Evolutionary conservation across 1,140 invertebrate genomes (phyloP).

Genomic region (Macrobrachium nipponense): DNA sequence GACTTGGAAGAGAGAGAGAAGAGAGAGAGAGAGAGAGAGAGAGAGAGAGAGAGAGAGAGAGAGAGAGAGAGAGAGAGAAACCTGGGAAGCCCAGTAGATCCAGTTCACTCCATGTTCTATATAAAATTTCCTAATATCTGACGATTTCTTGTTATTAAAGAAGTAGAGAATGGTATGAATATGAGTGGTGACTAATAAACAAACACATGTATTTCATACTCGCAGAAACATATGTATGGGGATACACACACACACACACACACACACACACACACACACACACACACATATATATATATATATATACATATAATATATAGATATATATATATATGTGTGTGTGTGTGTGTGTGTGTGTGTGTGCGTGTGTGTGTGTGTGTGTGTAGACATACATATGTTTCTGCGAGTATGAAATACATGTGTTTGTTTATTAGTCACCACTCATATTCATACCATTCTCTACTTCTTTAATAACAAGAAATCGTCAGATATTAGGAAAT

Average conservation of each 20-base stretch:
- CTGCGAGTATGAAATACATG: not conserved
- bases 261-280: not conserved
- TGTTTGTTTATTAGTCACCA: not conserved
- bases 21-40: not conserved
- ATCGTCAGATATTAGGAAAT: too few relatives aligned
- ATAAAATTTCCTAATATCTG: too few relatives aligned
- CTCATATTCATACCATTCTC: too few relatives aligned
- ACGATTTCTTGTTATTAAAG: too few relatives aligned
- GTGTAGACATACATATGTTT: not conserved
- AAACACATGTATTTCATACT: too few relatives aligned
- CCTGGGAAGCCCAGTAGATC: too few relatives aligned
- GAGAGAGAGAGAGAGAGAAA: not conserved
- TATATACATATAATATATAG: not conserved
- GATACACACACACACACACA: not conserved
- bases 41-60: not conserved
- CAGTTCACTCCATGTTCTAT: too few relatives aligned
- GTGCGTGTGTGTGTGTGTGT: not conserved
- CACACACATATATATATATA: not conserved
- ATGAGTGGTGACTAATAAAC: too few relatives aligned
- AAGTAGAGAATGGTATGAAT: too few relatives aligned
- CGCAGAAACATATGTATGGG: too few relatives aligned
- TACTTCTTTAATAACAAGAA: too few relatives aligned
- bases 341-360: not conserved
- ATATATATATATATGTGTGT: not conserved
- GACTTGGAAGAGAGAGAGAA: too few relatives aligned